These are phyloP conservation scores for Sinocyclocheilus anophthalmus DNA, from an alignment of 2,113 vertebrate species.

Conservation along the genomic window DNA sequence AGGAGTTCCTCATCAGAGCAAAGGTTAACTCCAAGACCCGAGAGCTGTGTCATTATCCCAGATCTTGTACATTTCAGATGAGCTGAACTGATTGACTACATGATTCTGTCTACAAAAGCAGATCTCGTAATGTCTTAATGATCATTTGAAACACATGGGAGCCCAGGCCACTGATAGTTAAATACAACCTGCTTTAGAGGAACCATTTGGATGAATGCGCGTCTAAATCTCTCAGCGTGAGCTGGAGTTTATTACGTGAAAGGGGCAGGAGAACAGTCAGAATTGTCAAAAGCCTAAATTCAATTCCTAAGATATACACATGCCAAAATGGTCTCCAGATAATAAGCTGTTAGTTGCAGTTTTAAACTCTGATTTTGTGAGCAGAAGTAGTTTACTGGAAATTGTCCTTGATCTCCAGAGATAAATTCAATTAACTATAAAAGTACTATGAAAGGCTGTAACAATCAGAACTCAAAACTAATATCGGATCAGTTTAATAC, in stretches of 20 bases:
- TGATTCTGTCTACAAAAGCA: not conserved
- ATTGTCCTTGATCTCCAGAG: too few species aligned
- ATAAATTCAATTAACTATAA: too few species aligned
- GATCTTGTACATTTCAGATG: constrained; percentile 10
- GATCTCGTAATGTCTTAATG: constrained; percentile 19
- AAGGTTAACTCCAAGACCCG: not conserved
- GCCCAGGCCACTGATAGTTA: not conserved
- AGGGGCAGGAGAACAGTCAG: not conserved
- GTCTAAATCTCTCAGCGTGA: not conserved
- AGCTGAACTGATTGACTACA: not conserved
- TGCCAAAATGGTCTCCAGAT: not conserved
- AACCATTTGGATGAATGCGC: not conserved
- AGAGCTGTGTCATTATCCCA: not conserved
- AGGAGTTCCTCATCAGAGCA: not conserved
- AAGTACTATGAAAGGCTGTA: too few species aligned
- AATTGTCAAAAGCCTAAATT: not conserved
- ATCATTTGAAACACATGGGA: constrained; percentile 48
- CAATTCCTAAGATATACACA: not conserved
- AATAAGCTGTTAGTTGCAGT: not conserved
- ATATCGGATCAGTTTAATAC: too few species aligned
- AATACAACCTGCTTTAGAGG: not conserved
- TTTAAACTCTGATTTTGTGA: not conserved
- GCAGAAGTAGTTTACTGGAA: not conserved
- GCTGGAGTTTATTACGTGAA: not conserved
- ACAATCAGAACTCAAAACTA: too few species aligned